Evolutionary conservation across 2,888 invertebrate genomes (phyloP).

Genomic region (Nephrotoma guestfalica): DNA sequence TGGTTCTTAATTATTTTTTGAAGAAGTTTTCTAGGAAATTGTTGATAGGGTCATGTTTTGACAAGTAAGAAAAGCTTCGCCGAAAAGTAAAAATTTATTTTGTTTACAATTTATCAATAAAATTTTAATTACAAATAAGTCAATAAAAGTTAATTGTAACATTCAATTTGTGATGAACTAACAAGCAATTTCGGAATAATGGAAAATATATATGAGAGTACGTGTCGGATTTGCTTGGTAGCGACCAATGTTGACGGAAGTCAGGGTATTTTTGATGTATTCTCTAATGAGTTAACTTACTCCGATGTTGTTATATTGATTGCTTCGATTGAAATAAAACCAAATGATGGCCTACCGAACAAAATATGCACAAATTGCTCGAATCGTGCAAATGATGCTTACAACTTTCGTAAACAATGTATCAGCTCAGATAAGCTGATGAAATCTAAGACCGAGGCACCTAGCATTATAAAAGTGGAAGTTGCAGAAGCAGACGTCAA

Average conservation of each 20-base stretch:
- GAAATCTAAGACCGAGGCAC: conserved; percentile 19
- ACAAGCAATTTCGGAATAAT: neutral
- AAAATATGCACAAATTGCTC: conserved; percentile 41
- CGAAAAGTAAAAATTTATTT: neutral
- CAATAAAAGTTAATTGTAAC: neutral
- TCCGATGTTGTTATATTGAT: neutral
- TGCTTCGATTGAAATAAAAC: neutral
- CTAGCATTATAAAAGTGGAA: conserved; percentile 9
- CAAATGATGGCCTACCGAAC: conserved; percentile 42
- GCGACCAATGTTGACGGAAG: neutral
- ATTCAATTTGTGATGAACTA: neutral
- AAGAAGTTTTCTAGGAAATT: too few species aligned
- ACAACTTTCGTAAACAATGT: conserved; percentile 35
- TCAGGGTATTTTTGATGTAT: neutral
- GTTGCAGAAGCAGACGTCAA: conserved; percentile 12
- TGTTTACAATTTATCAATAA: neutral
- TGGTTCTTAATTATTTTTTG: too few species aligned
- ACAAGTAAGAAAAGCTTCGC: neutral
- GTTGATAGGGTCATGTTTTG: neutral
- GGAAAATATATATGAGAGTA: neutral
- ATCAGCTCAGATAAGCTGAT: conserved; percentile 32
- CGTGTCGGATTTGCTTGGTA: neutral
- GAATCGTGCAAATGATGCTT: conserved; percentile 34
- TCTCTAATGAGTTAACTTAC: neutral
- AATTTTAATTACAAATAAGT: neutral